Evolutionary conservation across 2,113 vertebrate species (phyloP).

Genomic region (Clarias batrachus): DNA sequence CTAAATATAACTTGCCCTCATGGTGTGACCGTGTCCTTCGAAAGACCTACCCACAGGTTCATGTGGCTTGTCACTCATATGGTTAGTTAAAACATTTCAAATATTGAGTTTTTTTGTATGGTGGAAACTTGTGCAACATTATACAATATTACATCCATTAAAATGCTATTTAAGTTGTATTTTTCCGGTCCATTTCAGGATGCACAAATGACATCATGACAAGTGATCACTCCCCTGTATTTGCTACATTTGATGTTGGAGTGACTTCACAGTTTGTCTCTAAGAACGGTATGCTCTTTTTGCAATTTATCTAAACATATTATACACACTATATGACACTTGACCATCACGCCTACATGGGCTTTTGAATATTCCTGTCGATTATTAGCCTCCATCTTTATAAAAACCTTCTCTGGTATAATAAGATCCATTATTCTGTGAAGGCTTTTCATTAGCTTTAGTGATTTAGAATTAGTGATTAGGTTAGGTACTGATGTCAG

Average conservation of each 20-base stretch:
- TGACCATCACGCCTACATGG: background rate
- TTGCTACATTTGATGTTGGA: constrained; percentile 95
- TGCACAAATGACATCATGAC: constrained; percentile 93
- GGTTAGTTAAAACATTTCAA: constrained; percentile 75
- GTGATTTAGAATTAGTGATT: background rate
- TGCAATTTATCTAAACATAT: background rate
- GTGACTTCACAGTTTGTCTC: constrained; percentile 97
- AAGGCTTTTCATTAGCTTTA: background rate
- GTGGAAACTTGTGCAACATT: background rate
- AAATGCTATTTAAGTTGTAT: background rate
- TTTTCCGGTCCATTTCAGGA: constrained; percentile 69
- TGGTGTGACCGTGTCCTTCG: constrained; percentile 97
- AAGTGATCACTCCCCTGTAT: constrained; percentile 95
- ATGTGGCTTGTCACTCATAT: constrained; percentile 92
- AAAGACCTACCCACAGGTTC: constrained; percentile 93
- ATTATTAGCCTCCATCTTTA: background rate
- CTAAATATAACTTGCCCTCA: constrained; percentile 96
- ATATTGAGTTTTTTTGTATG: background rate
- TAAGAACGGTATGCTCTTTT: constrained; percentile 80
- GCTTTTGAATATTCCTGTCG: background rate
- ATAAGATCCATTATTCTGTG: background rate
- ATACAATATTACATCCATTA: background rate
- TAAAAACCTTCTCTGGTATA: background rate
- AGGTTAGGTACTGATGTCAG: background rate
- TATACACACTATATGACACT: background rate